Evolutionary conservation across 1,140 invertebrate genomes (phyloP).

Genomic region (Sogatella furcifera): DNA sequence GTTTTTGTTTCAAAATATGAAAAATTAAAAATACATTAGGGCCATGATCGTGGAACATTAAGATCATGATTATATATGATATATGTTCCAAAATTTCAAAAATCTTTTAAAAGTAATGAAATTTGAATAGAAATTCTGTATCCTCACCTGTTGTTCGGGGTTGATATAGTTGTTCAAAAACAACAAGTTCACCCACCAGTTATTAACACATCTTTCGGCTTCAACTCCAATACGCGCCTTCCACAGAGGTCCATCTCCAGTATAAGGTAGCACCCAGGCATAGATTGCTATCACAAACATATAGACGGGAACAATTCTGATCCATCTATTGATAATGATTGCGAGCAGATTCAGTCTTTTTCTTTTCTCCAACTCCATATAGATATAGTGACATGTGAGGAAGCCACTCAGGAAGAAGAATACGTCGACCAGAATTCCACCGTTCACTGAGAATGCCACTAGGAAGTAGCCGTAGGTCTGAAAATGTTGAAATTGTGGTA

Average conservation of each 20-base stretch:
- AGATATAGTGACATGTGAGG: constrained; percentile 22
- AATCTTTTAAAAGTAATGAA: no score
- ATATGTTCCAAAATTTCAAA: no score
- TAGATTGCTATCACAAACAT: constrained; percentile 54
- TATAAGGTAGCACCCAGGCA: constrained; percentile 50
- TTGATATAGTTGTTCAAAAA: constrained; percentile 77
- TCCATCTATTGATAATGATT: constrained; percentile 15
- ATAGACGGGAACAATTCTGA: constrained; percentile 52
- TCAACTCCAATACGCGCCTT: constrained; percentile 43
- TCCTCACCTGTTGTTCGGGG: constrained; percentile 48
- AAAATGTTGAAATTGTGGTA: no score
- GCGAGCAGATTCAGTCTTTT: constrained; percentile 21
- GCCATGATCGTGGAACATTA: no score
- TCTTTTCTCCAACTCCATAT: constrained; percentile 21
- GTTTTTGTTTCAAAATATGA: no score
- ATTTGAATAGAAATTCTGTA: no score
- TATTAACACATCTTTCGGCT: constrained; percentile 49
- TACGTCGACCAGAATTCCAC: constrained; percentile 34
- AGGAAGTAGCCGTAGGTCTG: constrained; percentile 9
- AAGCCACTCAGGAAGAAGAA: constrained; percentile 33
- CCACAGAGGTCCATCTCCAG: constrained; percentile 57
- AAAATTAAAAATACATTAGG: no score
- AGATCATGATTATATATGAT: no score
- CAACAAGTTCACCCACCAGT: constrained; percentile 76
- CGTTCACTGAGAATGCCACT: constrained; percentile 27